Base-by-base conservation (phyloP, 2,888 invertebrate genomes). In the Bruchidius siliquastri region DNA sequence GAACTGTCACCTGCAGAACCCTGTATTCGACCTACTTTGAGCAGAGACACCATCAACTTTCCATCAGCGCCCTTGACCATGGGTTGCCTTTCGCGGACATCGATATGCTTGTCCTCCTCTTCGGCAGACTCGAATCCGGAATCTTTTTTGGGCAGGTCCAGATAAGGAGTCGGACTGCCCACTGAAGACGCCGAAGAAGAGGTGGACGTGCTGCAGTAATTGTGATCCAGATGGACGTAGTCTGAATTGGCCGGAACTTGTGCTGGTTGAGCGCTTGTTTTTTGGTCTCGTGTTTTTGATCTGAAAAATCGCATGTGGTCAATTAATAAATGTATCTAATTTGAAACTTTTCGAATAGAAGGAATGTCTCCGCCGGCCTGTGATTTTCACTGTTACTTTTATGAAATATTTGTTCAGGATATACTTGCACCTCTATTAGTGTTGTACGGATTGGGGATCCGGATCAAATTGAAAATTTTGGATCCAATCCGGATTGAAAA, bases 171-270 rank as follows among this genome's bases (percentile, higher is more conserved):
- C 13, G 49, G 49, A 49, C 49, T 49, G 49, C 49, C 49, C 32
- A 21, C 68, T 26, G 22, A 26, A 20, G 22, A 20, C 6, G 21
- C 67, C 20, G 72, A 30, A 20, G 72, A 30, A 20, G 72, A 69
- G 66, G 21, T 74, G 69, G 21, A 77, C 68, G n/a, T 77, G 21
- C 80, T 82, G 79, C 90, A 90, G 79, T 91, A 91, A 83, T 90
- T 90, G 80, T 91, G 91, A 82, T 91, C 91, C 75, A 89, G 81
- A 67, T 87, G 87, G 10, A 89, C 76, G 20, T 21, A 20, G 72
- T 73, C 49, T 49, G 49, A 49, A 49, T 18, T 13, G 49, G 49
- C 49, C 18, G 49, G 49, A 49, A 13, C 49, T 13, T 49, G 49
- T 49, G 6, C n/a, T 77, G 75, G 22, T 74, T 20, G 2, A 2